These are phyloP conservation scores for Bovichtus diacanthus DNA, from an alignment of 2,797 vertebrate genomes.

Conservation along the genomic window DNA sequence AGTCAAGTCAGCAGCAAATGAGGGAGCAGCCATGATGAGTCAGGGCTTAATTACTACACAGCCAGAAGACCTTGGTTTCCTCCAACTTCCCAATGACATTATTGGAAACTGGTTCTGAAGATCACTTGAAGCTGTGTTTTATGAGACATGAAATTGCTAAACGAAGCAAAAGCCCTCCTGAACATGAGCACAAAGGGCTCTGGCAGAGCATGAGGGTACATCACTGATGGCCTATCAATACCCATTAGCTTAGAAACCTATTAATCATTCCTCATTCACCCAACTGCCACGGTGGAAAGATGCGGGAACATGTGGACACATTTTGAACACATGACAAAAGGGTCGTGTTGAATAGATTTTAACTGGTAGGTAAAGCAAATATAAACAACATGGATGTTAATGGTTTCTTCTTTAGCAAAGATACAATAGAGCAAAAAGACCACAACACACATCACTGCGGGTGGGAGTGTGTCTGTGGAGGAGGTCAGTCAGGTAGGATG, in stretches of 20 bases:
- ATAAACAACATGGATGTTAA: constrained; percentile 1
- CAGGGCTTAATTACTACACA: constrained; percentile 68
- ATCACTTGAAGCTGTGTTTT: constrained; percentile 67
- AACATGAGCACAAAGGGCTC: constrained; percentile 56
- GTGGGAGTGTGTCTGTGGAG: too few relatives aligned
- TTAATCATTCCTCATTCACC: constrained; percentile 79
- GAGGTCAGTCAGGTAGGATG: too few relatives aligned
- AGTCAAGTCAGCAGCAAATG: constrained; percentile 59
- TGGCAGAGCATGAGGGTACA: constrained; percentile 50
- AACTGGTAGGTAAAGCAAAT: constrained; percentile 6
- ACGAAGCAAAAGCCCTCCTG: constrained; percentile 48
- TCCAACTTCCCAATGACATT: constrained; percentile 60
- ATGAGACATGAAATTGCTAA: constrained; percentile 78
- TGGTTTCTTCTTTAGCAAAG: constrained; percentile 1
- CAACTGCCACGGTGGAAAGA: constrained; percentile 28
- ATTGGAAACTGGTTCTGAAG: constrained; percentile 65
- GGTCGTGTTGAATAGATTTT: not conserved
- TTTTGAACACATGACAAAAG: constrained; percentile 1
- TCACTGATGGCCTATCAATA: constrained; percentile 74
- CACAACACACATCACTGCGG: too few relatives aligned
- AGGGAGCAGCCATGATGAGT: constrained; percentile 47
- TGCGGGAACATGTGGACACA: constrained; percentile 3
- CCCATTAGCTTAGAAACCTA: constrained; percentile 70
- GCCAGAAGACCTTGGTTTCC: constrained; percentile 48
- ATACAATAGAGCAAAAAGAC: too few relatives aligned